Evolutionary conservation across 2,113 vertebrate species (phyloP).

Genomic region (Reinhardtius hippoglossoides): DNA sequence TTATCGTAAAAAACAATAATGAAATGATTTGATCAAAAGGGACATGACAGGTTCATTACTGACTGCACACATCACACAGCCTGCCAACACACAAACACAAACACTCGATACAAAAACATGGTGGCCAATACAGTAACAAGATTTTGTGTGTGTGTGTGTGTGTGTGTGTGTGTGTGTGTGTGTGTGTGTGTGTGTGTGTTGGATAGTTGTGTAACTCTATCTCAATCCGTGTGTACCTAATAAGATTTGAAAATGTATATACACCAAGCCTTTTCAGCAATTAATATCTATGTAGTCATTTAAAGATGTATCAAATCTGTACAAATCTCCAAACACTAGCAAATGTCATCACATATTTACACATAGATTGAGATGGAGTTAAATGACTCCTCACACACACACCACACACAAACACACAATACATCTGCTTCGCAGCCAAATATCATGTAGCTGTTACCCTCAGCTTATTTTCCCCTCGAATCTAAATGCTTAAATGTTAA

Average conservation of each 20-base stretch:
- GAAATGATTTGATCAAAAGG: conserved; percentile 52
- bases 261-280: too few species aligned
- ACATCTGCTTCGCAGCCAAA: not conserved
- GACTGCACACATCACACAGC: not conserved
- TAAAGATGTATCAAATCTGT: too few species aligned
- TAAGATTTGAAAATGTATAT: too few species aligned
- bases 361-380: not conserved
- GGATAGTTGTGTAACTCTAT: too few species aligned
- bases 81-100: not conserved
- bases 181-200: too few species aligned
- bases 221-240: too few species aligned
- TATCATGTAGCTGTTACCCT: not conserved
- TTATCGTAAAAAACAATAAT: conserved; percentile 64
- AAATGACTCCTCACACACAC: not conserved
- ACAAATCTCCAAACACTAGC: too few species aligned
- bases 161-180: too few species aligned
- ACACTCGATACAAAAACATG: not conserved
- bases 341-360: too few species aligned
- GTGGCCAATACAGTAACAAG: too few species aligned
- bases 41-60: conserved; percentile 60
- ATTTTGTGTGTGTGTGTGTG: too few species aligned
- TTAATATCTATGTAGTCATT: too few species aligned
- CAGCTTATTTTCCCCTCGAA: not conserved
- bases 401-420: not conserved
- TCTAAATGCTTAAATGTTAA: not conserved